These are phyloP conservation scores for Phymanthus crucifer DNA, from an alignment of 92 coral and sea anemone genomes.

Conservation along the genomic window DNA sequence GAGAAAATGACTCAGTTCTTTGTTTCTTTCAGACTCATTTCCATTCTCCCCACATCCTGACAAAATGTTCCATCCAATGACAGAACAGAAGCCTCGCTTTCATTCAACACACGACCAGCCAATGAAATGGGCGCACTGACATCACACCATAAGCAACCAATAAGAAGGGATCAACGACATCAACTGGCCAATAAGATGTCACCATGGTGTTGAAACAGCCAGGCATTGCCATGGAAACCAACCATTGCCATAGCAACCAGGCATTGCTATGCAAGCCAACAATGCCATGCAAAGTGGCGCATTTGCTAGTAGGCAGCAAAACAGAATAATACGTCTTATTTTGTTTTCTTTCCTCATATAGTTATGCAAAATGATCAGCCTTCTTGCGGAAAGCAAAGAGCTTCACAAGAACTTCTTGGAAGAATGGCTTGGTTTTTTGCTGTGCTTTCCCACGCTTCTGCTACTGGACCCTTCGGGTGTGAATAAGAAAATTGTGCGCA, in stretches of 20 bases:
- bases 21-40: conserved; percentile 15
- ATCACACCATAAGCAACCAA: conserved; percentile 2
- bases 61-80: conserved; percentile 15
- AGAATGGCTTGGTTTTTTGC: no score
- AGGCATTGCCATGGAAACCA: background rate
- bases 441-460: no score
- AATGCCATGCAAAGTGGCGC: no score
- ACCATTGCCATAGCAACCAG: no score
- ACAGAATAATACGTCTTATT: no score
- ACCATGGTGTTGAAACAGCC: background rate
- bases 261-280: background rate
- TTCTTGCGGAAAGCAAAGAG: no score
- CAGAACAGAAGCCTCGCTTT: conserved; percentile 20
- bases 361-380: no score
- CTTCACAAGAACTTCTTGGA: no score
- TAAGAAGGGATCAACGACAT: background rate
- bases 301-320: no score
- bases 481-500: no score
- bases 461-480: no score
- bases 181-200: background rate
- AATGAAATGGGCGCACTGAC: conserved; percentile 22
- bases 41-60: conserved; percentile 12
- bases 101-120: conserved; percentile 12
- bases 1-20: background rate
- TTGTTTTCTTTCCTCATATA: no score